Base-by-base conservation (phyloP, 2,113 vertebrate species). In the Sylvia atricapilla region DNA sequence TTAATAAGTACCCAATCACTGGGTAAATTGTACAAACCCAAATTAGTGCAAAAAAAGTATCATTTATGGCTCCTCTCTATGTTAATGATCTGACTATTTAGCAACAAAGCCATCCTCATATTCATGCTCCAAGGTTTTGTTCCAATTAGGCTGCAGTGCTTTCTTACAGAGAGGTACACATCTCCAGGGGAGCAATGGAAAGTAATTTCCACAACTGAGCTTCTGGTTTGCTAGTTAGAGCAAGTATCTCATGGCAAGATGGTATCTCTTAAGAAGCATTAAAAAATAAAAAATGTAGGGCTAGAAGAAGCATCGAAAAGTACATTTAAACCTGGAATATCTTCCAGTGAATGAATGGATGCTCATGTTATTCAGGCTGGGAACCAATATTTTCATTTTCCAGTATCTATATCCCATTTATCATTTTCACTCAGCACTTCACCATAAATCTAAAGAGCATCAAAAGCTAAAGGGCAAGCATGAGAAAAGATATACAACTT, bases 401-500 rank as follows among this genome's bases (percentile, higher is more conserved):
- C 70, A 30, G 25, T 60, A 43, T 68, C 89, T 85, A 20, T 50
- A 58, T 49, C 9, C 47, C 37, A 64, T 75, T 83, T 93, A 73
- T 83, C 55, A 75, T 92, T 94, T 93, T 80, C 50, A 60, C 35
- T 95, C 33, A 52, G 18, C 39, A 63, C 43, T 88, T 72, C 23
- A 30, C 47, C 59, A 79, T 74, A 94, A 84, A 81, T 55, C 24
- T 84, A 93, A 93, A 94, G 59, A 93, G 21, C 20, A 87, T 85
- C 52, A 70, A 47, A 96, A 93, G 78, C 43, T 84, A 91, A 96
- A 96, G 47, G 70, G 35, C 58, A 92, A 90, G 73, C 39, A 33
- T 47, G 15, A 94, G 63, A 95, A 90, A 64, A 95, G 39, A 94
- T 87, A 69, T 11, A 66, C 10, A 85, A 66, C 60, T 86, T 72